phyloP scores from a whole-genome alignment of 1,140 invertebrate genomes.

The Dufourea novaeangliae region DNA sequence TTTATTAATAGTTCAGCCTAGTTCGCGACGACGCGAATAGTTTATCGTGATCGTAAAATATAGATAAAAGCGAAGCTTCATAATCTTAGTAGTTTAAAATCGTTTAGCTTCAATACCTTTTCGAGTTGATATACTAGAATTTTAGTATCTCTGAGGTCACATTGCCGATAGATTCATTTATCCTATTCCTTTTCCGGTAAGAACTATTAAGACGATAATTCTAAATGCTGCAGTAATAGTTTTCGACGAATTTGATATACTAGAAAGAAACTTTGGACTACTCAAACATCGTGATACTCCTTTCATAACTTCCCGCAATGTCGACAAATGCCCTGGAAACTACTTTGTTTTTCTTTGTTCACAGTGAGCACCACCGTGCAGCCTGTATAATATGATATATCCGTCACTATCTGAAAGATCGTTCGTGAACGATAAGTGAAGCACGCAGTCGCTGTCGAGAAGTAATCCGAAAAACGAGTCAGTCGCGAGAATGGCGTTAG shows the following conservation, averaged over 20 bases:
- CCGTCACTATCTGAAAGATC: conserved; percentile 30
- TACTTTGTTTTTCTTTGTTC: conserved; percentile 7
- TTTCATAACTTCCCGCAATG: too few species aligned
- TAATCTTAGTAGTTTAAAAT: too few species aligned
- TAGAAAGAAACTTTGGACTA: too few species aligned
- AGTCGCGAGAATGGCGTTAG: conserved; percentile 74
- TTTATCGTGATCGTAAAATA: background rate
- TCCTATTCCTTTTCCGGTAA: too few species aligned
- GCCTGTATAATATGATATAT: conserved; percentile 1
- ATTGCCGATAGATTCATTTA: too few species aligned
- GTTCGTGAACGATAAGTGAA: conserved; percentile 32
- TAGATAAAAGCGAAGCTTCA: background rate
- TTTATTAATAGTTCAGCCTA: conserved; percentile 43
- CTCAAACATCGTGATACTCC: background rate
- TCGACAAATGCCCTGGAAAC: too few species aligned
- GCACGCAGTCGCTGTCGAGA: background rate
- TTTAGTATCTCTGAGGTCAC: too few species aligned
- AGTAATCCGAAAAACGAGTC: background rate
- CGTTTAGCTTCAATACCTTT: too few species aligned
- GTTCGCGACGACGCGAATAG: conserved; percentile 6
- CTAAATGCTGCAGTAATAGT: too few species aligned
- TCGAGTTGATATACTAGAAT: too few species aligned
- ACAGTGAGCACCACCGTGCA: background rate
- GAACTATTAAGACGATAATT: too few species aligned
- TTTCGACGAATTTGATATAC: too few species aligned